Conservation (phyloP, 2,888 invertebrate genomes). For the Temnothorax ravouxi region DNA sequence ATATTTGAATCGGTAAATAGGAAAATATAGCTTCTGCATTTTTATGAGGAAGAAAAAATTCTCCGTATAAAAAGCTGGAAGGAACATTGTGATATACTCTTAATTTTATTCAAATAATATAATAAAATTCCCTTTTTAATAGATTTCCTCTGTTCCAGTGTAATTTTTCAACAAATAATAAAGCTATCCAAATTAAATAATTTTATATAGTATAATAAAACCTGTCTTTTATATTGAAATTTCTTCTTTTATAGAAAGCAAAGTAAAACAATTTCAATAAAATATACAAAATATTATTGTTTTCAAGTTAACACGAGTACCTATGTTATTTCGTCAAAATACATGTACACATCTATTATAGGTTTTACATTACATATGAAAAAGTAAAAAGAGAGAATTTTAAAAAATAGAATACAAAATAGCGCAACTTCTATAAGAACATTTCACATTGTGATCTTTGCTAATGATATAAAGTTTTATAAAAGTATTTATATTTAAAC, state of each 20-base stretch:
- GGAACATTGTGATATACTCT: neutral
- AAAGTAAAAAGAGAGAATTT: neutral
- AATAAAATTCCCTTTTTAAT: conserved; percentile 15
- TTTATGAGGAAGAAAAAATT: conserved; percentile 2
- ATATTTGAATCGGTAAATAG: conserved; percentile 50
- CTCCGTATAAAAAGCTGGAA: neutral
- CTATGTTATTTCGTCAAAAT: neutral
- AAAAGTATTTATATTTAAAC: neutral
- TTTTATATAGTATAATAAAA: neutral
- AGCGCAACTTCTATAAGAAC: neutral
- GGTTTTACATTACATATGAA: neutral
- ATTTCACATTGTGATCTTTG: neutral
- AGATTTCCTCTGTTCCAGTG: neutral
- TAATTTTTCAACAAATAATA: neutral
- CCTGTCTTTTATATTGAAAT: neutral
- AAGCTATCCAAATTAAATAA: neutral
- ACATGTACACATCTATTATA: neutral
- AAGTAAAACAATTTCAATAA: neutral
- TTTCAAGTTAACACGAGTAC: neutral
- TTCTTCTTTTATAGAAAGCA: neutral
- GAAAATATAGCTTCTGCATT: conserved; percentile 1
- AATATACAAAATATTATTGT: conserved; percentile 2
- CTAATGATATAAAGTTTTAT: neutral
- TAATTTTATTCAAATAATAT: conserved; percentile 14
- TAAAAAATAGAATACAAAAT: neutral